Evolutionary conservation across 2,888 invertebrate genomes (phyloP).

Genomic region (Ophraella communa): DNA sequence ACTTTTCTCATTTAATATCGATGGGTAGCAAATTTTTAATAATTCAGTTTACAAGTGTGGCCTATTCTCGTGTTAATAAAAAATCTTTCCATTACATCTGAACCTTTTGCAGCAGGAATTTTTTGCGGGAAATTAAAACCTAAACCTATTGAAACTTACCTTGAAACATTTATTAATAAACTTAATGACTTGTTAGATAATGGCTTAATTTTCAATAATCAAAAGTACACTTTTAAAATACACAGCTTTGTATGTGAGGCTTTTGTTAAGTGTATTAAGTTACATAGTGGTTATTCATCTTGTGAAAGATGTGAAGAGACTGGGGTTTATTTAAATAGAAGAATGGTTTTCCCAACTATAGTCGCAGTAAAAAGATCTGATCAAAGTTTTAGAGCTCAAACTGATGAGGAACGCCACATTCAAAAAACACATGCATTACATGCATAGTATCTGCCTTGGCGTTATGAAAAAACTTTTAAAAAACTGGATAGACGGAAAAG

Average conservation of each 20-base stretch:
- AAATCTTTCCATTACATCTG: slow-evolving; percentile 6
- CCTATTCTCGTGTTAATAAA: slow-evolving; percentile 19
- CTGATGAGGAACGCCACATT: too few relatives aligned
- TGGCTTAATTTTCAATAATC: too few relatives aligned
- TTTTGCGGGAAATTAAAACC: slow-evolving; percentile 20
- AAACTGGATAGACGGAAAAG: not conserved
- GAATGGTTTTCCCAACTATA: too few relatives aligned
- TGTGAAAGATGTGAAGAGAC: too few relatives aligned
- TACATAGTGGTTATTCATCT: not conserved
- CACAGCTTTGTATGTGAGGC: not conserved
- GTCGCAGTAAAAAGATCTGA: too few relatives aligned
- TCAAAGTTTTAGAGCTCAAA: too few relatives aligned
- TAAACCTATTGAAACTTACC: slow-evolving; percentile 7
- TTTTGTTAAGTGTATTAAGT: not conserved
- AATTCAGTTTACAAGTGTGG: slow-evolving; percentile 18
- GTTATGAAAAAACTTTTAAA: slow-evolving; percentile 5
- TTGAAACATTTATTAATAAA: too few relatives aligned
- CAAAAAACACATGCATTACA: not conserved
- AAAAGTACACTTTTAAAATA: not conserved
- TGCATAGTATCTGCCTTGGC: slow-evolving; percentile 13
- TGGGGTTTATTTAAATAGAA: too few relatives aligned
- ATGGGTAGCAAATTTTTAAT: slow-evolving; percentile 21
- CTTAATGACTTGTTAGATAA: not conserved
- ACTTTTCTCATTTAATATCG: slow-evolving; percentile 20
- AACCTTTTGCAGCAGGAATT: slow-evolving; percentile 19